These are phyloP conservation scores for Lasius fuliginosus DNA, from an alignment of 2,888 invertebrate species.

Conservation along the genomic window DNA sequence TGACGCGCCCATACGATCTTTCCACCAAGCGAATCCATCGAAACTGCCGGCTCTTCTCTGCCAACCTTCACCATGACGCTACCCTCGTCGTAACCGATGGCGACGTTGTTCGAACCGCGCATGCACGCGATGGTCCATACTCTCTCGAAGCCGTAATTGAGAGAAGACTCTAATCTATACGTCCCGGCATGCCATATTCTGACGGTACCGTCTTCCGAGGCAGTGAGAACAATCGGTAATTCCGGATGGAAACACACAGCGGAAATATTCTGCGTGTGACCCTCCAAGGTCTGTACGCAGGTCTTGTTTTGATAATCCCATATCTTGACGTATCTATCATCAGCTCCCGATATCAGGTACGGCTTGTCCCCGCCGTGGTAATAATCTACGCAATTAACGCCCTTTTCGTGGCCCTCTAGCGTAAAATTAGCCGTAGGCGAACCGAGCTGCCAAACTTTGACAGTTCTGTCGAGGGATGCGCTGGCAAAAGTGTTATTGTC, in stretches of 20 bases:
- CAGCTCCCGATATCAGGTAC: conserved; percentile 99
- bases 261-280: conserved; percentile 98
- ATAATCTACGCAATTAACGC: conserved; percentile 99
- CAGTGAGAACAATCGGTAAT: conserved; percentile 97
- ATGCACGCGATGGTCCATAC: conserved; percentile 98
- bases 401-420: conserved; percentile 98
- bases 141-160: conserved; percentile 99
- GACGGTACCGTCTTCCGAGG: conserved; percentile 99
- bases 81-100: conserved; percentile 99
- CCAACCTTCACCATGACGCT: conserved; percentile 98
- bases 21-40: conserved; percentile 99
- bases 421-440: conserved; percentile 99
- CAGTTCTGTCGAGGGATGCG: conserved; percentile 98
- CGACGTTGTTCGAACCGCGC: conserved; percentile 98
- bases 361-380: conserved; percentile 99
- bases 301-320: conserved; percentile 99
- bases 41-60: conserved; percentile 99
- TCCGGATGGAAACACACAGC: conserved; percentile 99
- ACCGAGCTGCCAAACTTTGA: conserved; percentile 99
- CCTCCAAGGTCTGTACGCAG: conserved; percentile 99
- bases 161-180: conserved; percentile 97
- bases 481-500: conserved; percentile 99
- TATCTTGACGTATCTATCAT: conserved; percentile 98
- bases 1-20: conserved; percentile 99
- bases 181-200: conserved; percentile 99